Conservation (phyloP, 1,140 invertebrate genomes). For the Campoletis sonorensis region DNA sequence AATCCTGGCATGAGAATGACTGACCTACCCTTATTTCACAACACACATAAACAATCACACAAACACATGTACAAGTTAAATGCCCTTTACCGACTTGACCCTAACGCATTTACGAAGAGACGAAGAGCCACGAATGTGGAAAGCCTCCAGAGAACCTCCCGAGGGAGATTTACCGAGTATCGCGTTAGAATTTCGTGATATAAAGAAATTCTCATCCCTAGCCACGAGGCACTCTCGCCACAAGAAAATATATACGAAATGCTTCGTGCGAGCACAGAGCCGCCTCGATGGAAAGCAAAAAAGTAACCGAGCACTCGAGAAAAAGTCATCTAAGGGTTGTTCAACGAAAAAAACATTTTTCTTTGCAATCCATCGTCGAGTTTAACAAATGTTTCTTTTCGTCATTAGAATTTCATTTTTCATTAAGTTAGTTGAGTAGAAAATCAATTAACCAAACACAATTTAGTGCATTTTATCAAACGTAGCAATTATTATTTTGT, state of each 20-base stretch:
- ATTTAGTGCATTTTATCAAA: no score
- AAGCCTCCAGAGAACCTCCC: conserved; percentile 5
- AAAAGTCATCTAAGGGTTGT: no score
- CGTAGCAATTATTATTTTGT: no score
- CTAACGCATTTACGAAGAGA: neutral
- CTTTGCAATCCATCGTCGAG: neutral
- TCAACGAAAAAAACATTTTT: no score
- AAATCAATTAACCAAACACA: no score
- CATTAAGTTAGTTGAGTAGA: no score
- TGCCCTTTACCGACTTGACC: neutral
- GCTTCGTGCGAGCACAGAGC: neutral
- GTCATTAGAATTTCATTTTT: no score
- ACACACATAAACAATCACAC: neutral
- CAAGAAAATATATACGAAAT: neutral
- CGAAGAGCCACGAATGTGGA: neutral
- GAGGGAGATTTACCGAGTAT: conserved; percentile 23
- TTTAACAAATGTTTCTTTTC: no score
- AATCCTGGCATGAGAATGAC: conserved; percentile 31
- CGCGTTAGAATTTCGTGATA: conserved; percentile 19
- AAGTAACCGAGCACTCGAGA: no score
- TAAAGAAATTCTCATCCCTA: conserved; percentile 14
- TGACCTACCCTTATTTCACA: conserved; percentile 21
- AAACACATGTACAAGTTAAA: conserved; percentile 10
- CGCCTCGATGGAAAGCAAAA: neutral
- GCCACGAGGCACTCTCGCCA: conserved; percentile 10